Evolutionary conservation across 2,113 vertebrate genomes (phyloP).

Genomic region (Actenoides hombroni): DNA sequence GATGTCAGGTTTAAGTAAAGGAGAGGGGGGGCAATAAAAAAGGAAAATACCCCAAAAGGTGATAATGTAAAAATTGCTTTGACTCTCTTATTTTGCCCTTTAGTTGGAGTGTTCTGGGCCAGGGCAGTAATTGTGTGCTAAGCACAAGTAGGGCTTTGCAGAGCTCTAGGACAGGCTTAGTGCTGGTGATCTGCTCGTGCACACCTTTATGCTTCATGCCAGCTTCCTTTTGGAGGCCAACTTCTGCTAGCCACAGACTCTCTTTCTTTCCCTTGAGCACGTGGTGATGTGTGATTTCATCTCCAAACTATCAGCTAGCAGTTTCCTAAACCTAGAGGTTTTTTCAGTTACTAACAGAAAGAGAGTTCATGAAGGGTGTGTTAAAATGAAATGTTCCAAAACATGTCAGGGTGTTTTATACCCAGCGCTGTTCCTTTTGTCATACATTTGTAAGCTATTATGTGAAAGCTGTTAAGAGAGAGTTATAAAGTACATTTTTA

Average conservation of each 20-base stretch:
- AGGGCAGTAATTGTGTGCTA: not conserved
- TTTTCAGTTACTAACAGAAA: not conserved
- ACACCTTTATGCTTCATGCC: not conserved
- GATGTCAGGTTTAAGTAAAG: not conserved
- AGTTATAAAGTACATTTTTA: not conserved
- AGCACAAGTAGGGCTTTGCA: not conserved
- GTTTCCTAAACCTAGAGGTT: not conserved
- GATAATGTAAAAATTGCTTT: not conserved
- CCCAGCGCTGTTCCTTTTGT: not conserved
- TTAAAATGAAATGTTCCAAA: not conserved
- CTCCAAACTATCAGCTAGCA: not conserved
- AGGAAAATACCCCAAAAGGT: not conserved
- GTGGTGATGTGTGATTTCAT: not conserved
- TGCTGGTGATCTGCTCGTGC: not conserved
- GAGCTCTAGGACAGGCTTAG: not conserved
- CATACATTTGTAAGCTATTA: accelerated
- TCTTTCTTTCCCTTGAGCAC: not conserved
- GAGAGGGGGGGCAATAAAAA: accelerated
- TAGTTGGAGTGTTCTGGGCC: not conserved
- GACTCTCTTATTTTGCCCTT: not conserved
- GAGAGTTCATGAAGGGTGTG: not conserved
- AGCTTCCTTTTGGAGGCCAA: not conserved
- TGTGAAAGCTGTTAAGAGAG: not conserved
- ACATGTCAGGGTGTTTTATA: not conserved
- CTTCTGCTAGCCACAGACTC: not conserved